Evolutionary conservation across 2,888 invertebrate species (phyloP), one percentile per base, ranked within the genome.

Genomic region (Polydrusus cervinus): DNA sequence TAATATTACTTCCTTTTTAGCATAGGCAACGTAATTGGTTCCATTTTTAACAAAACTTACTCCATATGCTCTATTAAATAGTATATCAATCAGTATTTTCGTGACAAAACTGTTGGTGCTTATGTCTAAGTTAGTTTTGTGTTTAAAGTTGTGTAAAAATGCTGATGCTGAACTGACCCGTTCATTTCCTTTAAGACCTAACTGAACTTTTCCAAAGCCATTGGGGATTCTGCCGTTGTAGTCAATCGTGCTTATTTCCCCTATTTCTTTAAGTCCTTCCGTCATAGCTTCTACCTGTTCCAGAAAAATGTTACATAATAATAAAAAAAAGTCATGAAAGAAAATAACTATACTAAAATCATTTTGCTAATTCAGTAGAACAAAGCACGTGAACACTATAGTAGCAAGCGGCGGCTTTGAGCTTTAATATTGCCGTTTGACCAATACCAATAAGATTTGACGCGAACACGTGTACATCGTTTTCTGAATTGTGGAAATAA

Each of bases 51-150:
- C 47, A 69, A 74, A 74, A 40, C 51, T 53, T 14, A 74, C 74
- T 14, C 69, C 74, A 10, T 53, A n/a, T 3, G 74, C 69, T 7
- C 38, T 66, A 8, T 60, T 61, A 16, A 3, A 8, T 11, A n/a
- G n/a, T n/a, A 16, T 13, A 45, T 62, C 9, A 53, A 74, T 69
- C 8, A 69, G 38, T 11, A 74, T 25, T 18, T 69, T 62, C 3
- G 64, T 64, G 43, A 69, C 74, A 18, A 64, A 74, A 55, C 74
- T 74, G 14, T 74, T 61, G 7, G 64, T 14, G 20, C 69, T 74
- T 0, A 74, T 18, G 14, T 43, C 11, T 18, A 74, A 25, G 43
- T 74, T 74, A 14, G 5, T 7, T 55, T 64, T 68, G 9, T 38
- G 25, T n/a, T 14, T 34, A 38, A 53, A 20, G 9, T 38, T 49